Evolutionary conservation across 2,797 vertebrate genomes (phyloP).

Genomic region (Ptychadena robeensis): DNA sequence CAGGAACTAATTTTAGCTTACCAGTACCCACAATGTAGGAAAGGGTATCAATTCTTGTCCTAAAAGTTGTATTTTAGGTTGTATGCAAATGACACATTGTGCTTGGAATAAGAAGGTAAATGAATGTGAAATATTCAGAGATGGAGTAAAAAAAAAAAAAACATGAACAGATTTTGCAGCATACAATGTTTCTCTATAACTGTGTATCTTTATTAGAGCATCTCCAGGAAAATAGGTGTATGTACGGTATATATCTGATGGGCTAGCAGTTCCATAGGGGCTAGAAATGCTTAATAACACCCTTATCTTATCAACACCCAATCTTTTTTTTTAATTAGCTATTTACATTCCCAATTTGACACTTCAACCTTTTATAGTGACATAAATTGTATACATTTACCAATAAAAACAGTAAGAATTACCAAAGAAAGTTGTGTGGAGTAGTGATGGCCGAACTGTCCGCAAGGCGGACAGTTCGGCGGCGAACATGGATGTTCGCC

Average conservation of each 20-base stretch:
- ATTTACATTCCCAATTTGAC: too few species aligned
- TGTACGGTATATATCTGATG: background rate
- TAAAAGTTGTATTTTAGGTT: conserved; percentile 33
- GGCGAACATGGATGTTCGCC: too few species aligned
- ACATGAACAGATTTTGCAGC: background rate
- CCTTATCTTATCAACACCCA: too few species aligned
- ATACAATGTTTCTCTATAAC: background rate
- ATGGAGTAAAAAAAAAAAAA: background rate
- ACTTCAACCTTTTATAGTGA: too few species aligned
- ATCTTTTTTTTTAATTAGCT: too few species aligned
- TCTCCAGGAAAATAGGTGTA: background rate
- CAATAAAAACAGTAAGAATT: too few species aligned
- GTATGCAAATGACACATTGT: conserved; percentile 33
- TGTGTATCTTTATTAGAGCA: background rate
- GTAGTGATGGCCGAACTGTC: too few species aligned
- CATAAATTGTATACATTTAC: too few species aligned
- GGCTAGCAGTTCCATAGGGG: too few species aligned
- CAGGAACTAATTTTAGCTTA: conserved; percentile 12
- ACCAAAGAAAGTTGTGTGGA: too few species aligned
- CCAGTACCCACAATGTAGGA: conserved; percentile 16
- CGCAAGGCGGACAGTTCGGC: too few species aligned
- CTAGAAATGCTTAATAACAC: too few species aligned
- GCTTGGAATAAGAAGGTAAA: conserved; percentile 6
- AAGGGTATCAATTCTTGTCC: conserved; percentile 26
- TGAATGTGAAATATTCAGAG: background rate